Evolutionary conservation across 2,113 vertebrate species (phyloP), one percentile per base, ranked within the genome.

Genomic region (Salvator merianae): DNA sequence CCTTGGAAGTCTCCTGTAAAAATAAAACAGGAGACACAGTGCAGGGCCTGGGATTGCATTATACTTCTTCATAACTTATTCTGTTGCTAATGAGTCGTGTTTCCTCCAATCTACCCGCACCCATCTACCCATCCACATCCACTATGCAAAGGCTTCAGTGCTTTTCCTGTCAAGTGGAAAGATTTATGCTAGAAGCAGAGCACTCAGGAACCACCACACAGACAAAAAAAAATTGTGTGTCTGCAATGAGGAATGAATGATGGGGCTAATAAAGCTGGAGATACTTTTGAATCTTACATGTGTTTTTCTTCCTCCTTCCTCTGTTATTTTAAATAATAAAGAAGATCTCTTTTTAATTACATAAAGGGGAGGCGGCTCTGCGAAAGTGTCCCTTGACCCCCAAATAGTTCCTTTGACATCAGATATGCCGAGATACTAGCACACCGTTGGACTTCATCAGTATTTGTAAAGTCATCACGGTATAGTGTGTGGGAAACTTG

Each of bases 131-230:
- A 82, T 70, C 81, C 62, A 30, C 81, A 73, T 91, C 36, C 78
- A 81, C 80, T 83, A 88, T 76, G 87, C 85, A 91, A 86, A 76
- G 75, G 82, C 80, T 92, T 80, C 86, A 88, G 89, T 86, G 90
- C 84, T 94, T 91, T 93, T 84, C 85, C 88, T 71, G 84, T 87
- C 86, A 78, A 80, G 84, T 85, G 89, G 38, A 91, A 93, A 94
- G 91, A 94, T 93, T 91, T 89, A 93, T 94, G 91, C 88, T 90
- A 87, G 82, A 84, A 85, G 59, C 79, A 78, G 86, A 89, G 88
- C 90, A 89, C 87, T 91, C 85, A 87, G 26, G 59, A 74, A 43
- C 76, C 91, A 92, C 92, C 90, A 82, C 91, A 92, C 84, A 82
- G 84, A 87, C 75, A 88, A 47, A 47, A 47, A 82, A 16, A 90